phyloP scores from a whole-genome alignment of 1,140 invertebrate species.

The Macrocentrus cingulum region DNA sequence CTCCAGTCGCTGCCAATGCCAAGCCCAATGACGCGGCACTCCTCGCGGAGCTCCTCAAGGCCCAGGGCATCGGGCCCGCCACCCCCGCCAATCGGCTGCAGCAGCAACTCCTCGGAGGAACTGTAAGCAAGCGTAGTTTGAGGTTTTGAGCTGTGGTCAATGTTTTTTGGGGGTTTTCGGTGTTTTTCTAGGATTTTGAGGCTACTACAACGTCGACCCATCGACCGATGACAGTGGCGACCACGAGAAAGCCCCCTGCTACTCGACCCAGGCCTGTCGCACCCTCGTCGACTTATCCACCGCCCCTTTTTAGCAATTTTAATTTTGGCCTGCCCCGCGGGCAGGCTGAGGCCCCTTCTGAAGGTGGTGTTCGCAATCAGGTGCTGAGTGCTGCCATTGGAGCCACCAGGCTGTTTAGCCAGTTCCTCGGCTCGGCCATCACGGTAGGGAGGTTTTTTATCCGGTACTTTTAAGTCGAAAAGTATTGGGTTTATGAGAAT shows the following conservation, averaged over 20 bases:
- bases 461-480: too few species aligned
- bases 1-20: neutral
- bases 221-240: slow-evolving; percentile 30
- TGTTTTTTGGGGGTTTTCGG: neutral
- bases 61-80: slow-evolving; percentile 68
- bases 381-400: slow-evolving; percentile 71
- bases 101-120: slow-evolving; percentile 62
- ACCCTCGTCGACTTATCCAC: slow-evolving; percentile 53
- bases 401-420: slow-evolving; percentile 71
- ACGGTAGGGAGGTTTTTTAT: slow-evolving; percentile 67
- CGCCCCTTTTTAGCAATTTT: slow-evolving; percentile 48
- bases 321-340: slow-evolving; percentile 30
- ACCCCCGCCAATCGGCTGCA: slow-evolving; percentile 60
- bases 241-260: slow-evolving; percentile 36
- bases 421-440: slow-evolving; percentile 73
- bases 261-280: slow-evolving; percentile 25
- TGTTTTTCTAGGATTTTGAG: neutral
- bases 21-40: slow-evolving; percentile 63
- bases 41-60: slow-evolving; percentile 67
- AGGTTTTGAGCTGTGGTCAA: neutral
- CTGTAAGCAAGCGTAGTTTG: slow-evolving; percentile 59
- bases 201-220: slow-evolving; percentile 23
- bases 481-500: too few species aligned
- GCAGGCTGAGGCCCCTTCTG: slow-evolving; percentile 21
- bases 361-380: slow-evolving; percentile 60